phyloP scores from a whole-genome alignment of 2,888 invertebrate species.

The Homarus gammarus region DNA sequence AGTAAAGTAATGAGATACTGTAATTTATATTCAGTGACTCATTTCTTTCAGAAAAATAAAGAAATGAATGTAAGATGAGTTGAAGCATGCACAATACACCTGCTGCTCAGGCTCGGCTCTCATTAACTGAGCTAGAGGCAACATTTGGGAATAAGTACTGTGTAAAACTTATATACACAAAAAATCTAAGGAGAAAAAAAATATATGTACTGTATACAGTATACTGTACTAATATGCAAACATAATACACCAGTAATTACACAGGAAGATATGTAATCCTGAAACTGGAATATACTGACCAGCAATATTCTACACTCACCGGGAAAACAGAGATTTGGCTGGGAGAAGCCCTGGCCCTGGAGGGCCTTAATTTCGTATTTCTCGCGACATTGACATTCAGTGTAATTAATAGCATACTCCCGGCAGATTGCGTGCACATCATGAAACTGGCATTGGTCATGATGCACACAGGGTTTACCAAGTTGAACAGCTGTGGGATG shows the following conservation, averaged over 20 bases:
- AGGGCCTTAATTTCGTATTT: constrained; percentile 43
- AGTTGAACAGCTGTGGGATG: constrained; percentile 43
- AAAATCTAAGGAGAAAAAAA: too few relatives aligned
- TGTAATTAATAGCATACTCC: constrained; percentile 26
- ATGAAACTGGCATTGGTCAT: constrained; percentile 51
- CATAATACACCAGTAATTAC: not conserved
- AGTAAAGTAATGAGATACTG: too few relatives aligned
- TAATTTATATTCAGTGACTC: too few relatives aligned
- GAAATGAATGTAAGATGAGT: too few relatives aligned
- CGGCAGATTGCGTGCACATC: constrained; percentile 44
- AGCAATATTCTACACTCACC: constrained; percentile 40
- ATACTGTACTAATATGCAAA: constrained; percentile 2
- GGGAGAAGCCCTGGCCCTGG: constrained; percentile 51
- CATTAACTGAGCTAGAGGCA: not conserved
- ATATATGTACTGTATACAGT: not conserved
- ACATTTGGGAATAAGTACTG: not conserved
- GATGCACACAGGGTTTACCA: constrained; percentile 52
- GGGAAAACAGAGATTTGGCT: constrained; percentile 51
- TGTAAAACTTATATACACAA: too few relatives aligned
- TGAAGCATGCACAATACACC: too few relatives aligned
- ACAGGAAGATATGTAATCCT: not conserved
- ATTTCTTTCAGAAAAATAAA: too few relatives aligned
- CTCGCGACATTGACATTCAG: constrained; percentile 50
- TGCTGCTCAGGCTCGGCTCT: too few relatives aligned
- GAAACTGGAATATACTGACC: not conserved